Base-by-base conservation (phyloP, 2,888 invertebrate species). In the Glyphotaelius pellucidus region DNA sequence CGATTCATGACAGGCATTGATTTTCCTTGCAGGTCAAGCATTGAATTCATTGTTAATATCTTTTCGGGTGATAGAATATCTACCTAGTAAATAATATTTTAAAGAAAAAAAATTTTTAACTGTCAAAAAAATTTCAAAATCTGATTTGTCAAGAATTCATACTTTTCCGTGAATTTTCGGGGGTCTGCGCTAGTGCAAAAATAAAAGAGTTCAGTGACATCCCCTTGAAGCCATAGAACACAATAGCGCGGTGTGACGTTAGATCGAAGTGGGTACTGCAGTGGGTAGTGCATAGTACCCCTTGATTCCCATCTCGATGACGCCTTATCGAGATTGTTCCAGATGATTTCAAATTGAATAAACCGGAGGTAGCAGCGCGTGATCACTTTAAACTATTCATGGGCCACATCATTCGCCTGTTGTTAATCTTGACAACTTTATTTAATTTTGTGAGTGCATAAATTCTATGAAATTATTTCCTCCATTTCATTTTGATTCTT, bases 251-350 rank as follows among this genome's bases (percentile, higher is more conserved):
- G 83, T 90, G 90, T 90, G 90, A 84, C 52, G 83, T 83, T 15
- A 90, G 38, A 9, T n/a, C 25, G 25, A 2, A 67, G 67, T 67
- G 67, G 52, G 25, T 67, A 25, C 2, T 67, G 67, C 25, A 67
- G 7, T 67, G 25, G 67, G 67, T 80, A 90, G 80, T 90, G 52
- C 83, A 90, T 5, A 9, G 38, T 35, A 38, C 47, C 80, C 42
- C 42, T 67, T 80, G 86, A 91, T 87, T 91, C 79, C 35, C 42
- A 90, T 90, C 90, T 90, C 67, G 35, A 84, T 32, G n/a, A 87
- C 38, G 80, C 80, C 87, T 91, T 91, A 91, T 91, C 91, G 80
- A 80, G 91, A 91, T 91, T 91, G 81, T 91, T 91, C 80, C 87
- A 87, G 88, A 79, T 88, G 32, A 79, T 79, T 88, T 88, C n/a